Base-by-base conservation (phyloP, 2,797 vertebrate species). In the Rousettus madagascariensis region DNA sequence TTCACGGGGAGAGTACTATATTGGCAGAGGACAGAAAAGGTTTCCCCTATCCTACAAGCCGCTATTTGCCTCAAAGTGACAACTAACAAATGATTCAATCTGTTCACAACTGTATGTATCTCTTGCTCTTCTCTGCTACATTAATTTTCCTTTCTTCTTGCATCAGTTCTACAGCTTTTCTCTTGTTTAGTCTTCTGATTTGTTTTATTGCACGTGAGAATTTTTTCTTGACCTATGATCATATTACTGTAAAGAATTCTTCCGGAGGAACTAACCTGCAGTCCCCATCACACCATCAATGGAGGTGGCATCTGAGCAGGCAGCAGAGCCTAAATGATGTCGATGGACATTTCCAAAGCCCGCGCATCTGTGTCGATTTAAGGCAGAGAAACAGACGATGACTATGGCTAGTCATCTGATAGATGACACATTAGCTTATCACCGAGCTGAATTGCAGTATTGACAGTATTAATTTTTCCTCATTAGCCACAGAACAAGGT, bases 401-500 rank as follows among this genome's bases (percentile, higher is more conserved):
- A 66, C 59, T 17, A 5, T 0, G 13, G 68, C 43, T 51, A 28
- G 91, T 46, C 93, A 59, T 1, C 9, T 36, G 93, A 71, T 5
- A 57, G 75, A 51, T 15, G 51, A 94, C 93, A 95, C 55, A 86
- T 4, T 77, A 57, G 88, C 96, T 96, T 92, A 95, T 75, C 90
- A 49, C 82, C 72, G 51, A 96, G 95, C 96, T 95, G 92, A 95
- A 59, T 96, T 86, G 20, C 61, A 55, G 86, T 6, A 94, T 4
- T 92, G 97, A 92, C 90, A 59, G 83, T 63, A 89, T 90, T 95
- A 93, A 91, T 97, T 95, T 97, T 96, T 98, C 78, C 92, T 97
- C 51, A 86, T 97, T 97, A 97, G 96, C 92, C 97, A 96, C 86
- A 94, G 84, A 97, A 83, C 65, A 90, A 97, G 96, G 66, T 86